A percentile compares a stretch with the other conserved stretches of the same genome.
Conservation (phyloP, 1,140 invertebrate species). For the Branchinecta lynchi region DNA sequence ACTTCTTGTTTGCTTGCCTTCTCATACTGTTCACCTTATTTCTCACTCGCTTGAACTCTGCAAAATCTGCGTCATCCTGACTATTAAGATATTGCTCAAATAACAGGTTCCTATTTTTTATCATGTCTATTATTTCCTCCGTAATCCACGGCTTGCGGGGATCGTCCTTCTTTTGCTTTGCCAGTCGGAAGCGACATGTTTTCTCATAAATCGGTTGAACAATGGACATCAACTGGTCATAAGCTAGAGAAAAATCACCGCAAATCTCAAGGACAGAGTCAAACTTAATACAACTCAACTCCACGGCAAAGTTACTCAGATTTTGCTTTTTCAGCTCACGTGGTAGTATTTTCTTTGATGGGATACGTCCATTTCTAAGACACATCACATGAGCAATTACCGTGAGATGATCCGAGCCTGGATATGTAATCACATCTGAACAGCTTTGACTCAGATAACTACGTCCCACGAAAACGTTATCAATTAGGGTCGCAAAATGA, state of each 20-base stretch:
- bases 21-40: too few relatives aligned
- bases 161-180: slow-evolving; percentile 9
- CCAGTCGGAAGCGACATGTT: neutral
- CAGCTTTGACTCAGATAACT: too few relatives aligned
- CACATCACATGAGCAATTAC: slow-evolving; percentile 9
- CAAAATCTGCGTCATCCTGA: too few relatives aligned
- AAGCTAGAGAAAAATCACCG: slow-evolving; percentile 1
- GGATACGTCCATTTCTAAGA: slow-evolving; percentile 9
- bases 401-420: neutral
- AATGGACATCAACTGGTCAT: slow-evolving; percentile 2
- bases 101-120: neutral
- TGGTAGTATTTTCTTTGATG: slow-evolving; percentile 6
- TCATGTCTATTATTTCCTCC: slow-evolving; percentile 6
- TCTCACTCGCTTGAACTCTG: too few relatives aligned
- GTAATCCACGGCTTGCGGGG: slow-evolving; percentile 4
- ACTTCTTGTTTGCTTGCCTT: slow-evolving; percentile 3
- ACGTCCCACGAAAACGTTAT: slow-evolving; percentile 9
- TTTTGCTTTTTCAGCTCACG: slow-evolving; percentile 5
- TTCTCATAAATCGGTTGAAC: too few relatives aligned
- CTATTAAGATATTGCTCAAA: too few relatives aligned
- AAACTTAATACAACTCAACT: slow-evolving; percentile 2
- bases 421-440: slow-evolving; percentile 1
- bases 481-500: slow-evolving; percentile 9
- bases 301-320: slow-evolving; percentile 5
- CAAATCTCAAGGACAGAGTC: neutral